Percentiles rank a stretch among this genome's conserved stretches.
Evolutionary conservation across 2,888 invertebrate species (phyloP).

Genomic region (Synanthedon tipuliformis): DNA sequence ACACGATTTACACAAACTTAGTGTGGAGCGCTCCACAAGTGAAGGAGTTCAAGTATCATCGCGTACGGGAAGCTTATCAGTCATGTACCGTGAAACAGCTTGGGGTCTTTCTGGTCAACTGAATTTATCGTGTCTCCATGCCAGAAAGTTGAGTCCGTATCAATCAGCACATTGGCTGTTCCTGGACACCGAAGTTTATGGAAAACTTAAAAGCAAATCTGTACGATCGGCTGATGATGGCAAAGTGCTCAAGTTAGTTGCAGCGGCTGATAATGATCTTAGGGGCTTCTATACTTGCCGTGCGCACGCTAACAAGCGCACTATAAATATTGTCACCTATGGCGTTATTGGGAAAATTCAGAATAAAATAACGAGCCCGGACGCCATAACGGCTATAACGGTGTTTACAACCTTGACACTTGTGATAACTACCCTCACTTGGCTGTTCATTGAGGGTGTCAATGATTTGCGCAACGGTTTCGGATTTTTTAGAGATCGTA

Average conservation of each 20-base stretch:
- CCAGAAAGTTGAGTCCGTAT: constrained; percentile 25
- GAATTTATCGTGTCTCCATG: constrained; percentile 53
- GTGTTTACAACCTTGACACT: constrained; percentile 39
- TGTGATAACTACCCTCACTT: constrained; percentile 36
- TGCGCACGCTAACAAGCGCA: constrained; percentile 31
- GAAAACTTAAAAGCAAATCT: constrained; percentile 20
- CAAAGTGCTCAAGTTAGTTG: constrained; percentile 37
- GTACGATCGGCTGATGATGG: constrained; percentile 40
- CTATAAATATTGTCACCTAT: constrained; percentile 49
- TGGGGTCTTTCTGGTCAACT: constrained; percentile 47
- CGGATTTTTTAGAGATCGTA: constrained; percentile 53
- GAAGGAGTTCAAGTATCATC: constrained; percentile 44
- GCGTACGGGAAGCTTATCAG: constrained; percentile 51
- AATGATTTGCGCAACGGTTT: constrained; percentile 48
- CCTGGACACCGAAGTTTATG: constrained; percentile 34
- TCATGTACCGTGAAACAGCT: constrained; percentile 46
- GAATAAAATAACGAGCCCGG: constrained; percentile 33
- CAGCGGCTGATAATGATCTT: constrained; percentile 36
- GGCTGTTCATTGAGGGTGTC: constrained; percentile 47
- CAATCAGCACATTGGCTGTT: constrained; percentile 42
- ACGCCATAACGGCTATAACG: constrained; percentile 38
- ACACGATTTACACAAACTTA: constrained; percentile 37
- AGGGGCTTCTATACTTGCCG: constrained; percentile 57
- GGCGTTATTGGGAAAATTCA: constrained; percentile 47
- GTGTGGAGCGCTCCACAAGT: constrained; percentile 35